Conservation (phyloP, 2,113 vertebrate species). For the Scalopus aquaticus region DNA sequence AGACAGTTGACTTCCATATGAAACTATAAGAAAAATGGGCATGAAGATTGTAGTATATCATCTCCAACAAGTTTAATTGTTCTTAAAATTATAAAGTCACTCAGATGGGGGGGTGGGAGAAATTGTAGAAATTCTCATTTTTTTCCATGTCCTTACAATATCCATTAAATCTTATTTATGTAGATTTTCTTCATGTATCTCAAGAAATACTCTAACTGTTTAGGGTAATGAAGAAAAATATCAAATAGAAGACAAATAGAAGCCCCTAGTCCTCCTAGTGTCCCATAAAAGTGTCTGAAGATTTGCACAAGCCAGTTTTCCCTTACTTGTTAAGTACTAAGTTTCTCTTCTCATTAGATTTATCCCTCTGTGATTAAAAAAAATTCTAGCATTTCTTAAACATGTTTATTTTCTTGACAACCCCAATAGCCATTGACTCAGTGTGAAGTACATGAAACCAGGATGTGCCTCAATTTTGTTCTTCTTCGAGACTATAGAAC, state of each 20-base stretch:
- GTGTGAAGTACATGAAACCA: not conserved
- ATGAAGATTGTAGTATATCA: not conserved
- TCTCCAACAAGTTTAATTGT: not conserved
- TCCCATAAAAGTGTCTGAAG: not conserved
- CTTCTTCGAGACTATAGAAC: not conserved
- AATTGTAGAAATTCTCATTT: not conserved
- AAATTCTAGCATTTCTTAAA: not conserved
- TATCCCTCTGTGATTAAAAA: not conserved
- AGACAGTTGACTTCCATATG: not conserved
- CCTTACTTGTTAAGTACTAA: not conserved
- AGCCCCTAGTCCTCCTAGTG: not conserved
- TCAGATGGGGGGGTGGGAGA: not conserved
- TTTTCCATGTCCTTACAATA: not conserved
- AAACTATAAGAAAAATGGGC: not conserved
- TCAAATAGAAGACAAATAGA: not conserved
- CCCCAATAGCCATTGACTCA: not conserved
- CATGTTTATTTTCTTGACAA: not conserved
- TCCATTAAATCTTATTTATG: not conserved
- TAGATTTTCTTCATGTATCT: not conserved
- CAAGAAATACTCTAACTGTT: not conserved
- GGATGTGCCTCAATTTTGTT: not conserved
- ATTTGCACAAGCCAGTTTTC: not conserved
- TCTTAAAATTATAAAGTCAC: not conserved
- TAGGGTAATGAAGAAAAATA: not conserved
- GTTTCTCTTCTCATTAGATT: not conserved